Evolutionary conservation across 1,140 invertebrate genomes (phyloP), one percentile per base, ranked within the genome.

Genomic region (Trichomalopsis sarcophagae): DNA sequence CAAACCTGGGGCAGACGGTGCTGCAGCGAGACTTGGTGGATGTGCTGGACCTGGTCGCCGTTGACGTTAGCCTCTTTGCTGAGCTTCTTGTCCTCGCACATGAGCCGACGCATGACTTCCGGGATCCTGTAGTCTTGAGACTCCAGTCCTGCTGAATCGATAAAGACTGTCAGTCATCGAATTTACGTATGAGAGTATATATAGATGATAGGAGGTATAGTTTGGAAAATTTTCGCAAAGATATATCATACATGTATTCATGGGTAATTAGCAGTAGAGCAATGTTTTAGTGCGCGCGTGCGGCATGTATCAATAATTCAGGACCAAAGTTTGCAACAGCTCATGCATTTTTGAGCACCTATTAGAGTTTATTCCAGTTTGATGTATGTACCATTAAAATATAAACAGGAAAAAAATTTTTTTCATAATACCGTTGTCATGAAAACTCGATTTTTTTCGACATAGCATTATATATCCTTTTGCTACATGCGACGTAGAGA

Each of bases 51-150:
- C 86, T 88, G 88, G 27, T 91, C 89, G 44, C 92, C 91, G 47
- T 93, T 92, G 66, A 92, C 92, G 86, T 91, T 92, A 79, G 91
- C 88, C 69, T 92, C 91, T 87, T 94, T 94, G 85, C 90, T 91
- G 75, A 94, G 88, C 85, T 93, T 91, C 89, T 94, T 94, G 82
- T 95, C 94, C 84, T 95, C 94, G 84, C 92, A 93, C 89, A 95
- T 94, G 88, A 95, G 91, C 81, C 93, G 92, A 87, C 95, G 95
- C 89, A 95, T 93, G 73, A 96, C 91, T 85, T 96, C 95, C 7
- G 95, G 95, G 87, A 95, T 92, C 66, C 91, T 89, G 85, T 92
- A 93, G 73, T 93, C 92, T 87, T 90, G 92, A 82, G 90, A 89
- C 81, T 92, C 92, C 86, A 92, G 82, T 75, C 91, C 92, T 93